phyloP scores from a whole-genome alignment of 2,797 vertebrate species.

The Anguilla marmorata region DNA sequence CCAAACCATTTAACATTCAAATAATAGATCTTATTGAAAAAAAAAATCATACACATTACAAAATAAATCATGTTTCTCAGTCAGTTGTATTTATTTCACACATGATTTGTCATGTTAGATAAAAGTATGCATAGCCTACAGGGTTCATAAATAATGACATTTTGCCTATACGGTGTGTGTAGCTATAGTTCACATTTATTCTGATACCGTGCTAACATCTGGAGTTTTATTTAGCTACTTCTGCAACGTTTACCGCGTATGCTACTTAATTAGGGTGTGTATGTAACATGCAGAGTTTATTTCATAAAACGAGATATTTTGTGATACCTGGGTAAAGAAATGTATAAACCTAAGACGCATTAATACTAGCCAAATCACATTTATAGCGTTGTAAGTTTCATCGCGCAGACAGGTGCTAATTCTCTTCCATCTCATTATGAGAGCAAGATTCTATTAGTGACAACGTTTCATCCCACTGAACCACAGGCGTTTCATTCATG shows the following conservation, averaged over 20 bases:
- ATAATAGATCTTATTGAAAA: too few relatives aligned
- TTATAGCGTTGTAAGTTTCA: not conserved
- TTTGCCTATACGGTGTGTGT: not conserved
- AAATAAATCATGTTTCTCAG: not conserved
- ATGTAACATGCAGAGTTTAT: too few relatives aligned
- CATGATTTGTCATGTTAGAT: not conserved
- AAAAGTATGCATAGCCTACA: not conserved
- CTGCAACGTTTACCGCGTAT: too few relatives aligned
- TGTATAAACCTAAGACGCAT: too few relatives aligned
- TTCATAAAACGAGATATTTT: too few relatives aligned
- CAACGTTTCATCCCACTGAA: not conserved
- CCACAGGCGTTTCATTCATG: not conserved
- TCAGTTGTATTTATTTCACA: not conserved
- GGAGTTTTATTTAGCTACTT: too few relatives aligned
- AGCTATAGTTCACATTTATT: not conserved
- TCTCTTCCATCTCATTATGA: not conserved
- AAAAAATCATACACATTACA: not conserved
- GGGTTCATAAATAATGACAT: not conserved
- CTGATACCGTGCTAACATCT: too few relatives aligned
- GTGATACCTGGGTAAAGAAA: too few relatives aligned
- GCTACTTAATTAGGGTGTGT: too few relatives aligned
- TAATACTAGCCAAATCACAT: conserved; percentile 11
- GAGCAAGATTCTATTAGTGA: not conserved
- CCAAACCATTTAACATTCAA: too few relatives aligned
- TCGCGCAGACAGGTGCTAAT: not conserved